These are phyloP conservation scores for Melanotaenia pygmaea DNA, from an alignment of 2,797 vertebrate species.

Conservation along the genomic window DNA sequence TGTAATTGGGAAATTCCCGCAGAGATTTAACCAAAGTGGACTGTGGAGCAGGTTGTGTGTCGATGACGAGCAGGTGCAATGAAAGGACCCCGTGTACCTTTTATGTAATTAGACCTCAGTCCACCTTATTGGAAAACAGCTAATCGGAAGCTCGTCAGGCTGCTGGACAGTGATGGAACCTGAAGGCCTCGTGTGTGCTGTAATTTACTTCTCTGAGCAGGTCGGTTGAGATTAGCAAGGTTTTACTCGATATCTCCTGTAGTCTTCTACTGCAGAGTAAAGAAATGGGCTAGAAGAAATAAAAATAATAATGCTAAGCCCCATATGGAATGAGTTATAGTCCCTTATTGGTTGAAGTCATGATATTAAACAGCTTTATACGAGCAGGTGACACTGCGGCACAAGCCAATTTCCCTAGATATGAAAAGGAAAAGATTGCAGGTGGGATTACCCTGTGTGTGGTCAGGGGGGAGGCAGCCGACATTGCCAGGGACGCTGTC, in stretches of 20 bases:
- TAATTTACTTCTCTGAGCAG: slow-evolving; percentile 1
- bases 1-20: slow-evolving; percentile 73
- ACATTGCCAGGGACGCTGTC: slow-evolving; percentile 35
- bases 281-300: slow-evolving; percentile 66
- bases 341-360: slow-evolving; percentile 72
- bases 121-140: slow-evolving; percentile 56
- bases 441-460: slow-evolving; percentile 77
- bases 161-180: slow-evolving; percentile 19
- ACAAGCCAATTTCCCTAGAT: slow-evolving; percentile 77
- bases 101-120: slow-evolving; percentile 50
- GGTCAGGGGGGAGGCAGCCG: slow-evolving; percentile 53
- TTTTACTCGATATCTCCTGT: slow-evolving; percentile 49
- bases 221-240: slow-evolving; percentile 33
- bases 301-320: slow-evolving; percentile 64
- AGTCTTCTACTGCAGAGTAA: slow-evolving; percentile 21
- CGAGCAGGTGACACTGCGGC: slow-evolving; percentile 68
- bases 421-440: slow-evolving; percentile 74
- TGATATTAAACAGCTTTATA: slow-evolving; percentile 76
- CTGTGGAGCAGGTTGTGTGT: slow-evolving; percentile 41
- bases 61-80: slow-evolving; percentile 25
- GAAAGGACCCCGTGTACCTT: slow-evolving; percentile 19
- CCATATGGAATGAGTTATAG: slow-evolving; percentile 71
- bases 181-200: slow-evolving; percentile 15
- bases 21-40: slow-evolving; percentile 57
- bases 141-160: slow-evolving; percentile 41